Conservation (phyloP, 1,140 invertebrate species). For the Acromyrmex heyeri region DNA sequence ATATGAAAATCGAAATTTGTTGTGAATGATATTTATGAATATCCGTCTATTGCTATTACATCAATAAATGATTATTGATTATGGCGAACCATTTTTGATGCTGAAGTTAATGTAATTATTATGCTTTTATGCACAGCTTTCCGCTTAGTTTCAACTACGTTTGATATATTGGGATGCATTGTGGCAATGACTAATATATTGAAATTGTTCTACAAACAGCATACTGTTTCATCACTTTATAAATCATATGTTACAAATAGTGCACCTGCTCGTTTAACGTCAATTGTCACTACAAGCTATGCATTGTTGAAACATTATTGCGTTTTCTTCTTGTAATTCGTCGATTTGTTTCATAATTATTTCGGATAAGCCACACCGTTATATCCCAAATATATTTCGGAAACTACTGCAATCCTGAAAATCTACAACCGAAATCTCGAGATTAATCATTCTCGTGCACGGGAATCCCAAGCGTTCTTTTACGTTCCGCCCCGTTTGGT, state of each 20-base stretch:
- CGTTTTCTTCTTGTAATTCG: background rate
- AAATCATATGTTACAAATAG: background rate
- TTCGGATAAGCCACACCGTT: background rate
- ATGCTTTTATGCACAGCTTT: background rate
- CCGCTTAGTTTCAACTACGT: conserved; percentile 15
- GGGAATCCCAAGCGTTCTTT: conserved; percentile 15
- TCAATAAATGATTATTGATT: conserved; percentile 1
- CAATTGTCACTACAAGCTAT: background rate
- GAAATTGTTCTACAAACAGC: background rate
- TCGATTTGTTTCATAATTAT: background rate
- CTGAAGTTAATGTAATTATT: background rate
- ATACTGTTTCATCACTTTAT: background rate
- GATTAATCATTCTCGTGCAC: conserved; percentile 32
- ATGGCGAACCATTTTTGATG: background rate
- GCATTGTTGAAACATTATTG: background rate
- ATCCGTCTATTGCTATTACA: background rate
- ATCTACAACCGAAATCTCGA: background rate
- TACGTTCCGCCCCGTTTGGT: conserved; percentile 4
- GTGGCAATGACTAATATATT: conserved; percentile 19
- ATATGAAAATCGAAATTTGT: background rate
- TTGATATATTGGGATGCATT: conserved; percentile 14
- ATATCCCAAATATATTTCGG: too few relatives aligned
- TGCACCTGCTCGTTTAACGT: background rate
- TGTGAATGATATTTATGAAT: background rate
- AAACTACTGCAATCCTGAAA: background rate